A percentile compares a stretch with the other conserved stretches of the same genome.
These are phyloP conservation scores for Lobophora halterata DNA, from an alignment of 2,888 invertebrate genomes.

Conservation along the genomic window DNA sequence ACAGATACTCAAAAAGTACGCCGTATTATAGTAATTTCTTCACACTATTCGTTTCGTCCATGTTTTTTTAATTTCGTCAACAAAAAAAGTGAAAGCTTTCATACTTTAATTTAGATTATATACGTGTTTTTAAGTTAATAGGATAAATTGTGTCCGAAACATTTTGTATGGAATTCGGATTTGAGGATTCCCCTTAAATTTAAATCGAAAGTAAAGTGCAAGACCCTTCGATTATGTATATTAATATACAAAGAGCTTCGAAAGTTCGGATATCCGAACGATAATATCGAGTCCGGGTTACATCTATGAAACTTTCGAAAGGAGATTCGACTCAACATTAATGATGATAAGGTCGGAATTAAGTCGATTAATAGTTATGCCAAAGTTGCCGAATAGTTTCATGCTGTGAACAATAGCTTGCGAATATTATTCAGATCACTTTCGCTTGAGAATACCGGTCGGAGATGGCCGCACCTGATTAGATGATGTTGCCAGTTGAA, in stretches of 20 bases:
- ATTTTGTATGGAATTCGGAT: too few species aligned
- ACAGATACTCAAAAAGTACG: too few species aligned
- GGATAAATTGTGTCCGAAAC: too few species aligned
- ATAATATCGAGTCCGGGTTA: constrained; percentile 18
- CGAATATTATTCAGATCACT: constrained; percentile 72
- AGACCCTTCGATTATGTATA: constrained; percentile 28
- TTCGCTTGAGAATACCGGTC: constrained; percentile 48
- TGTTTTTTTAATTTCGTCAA: too few species aligned
- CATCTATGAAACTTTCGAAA: not conserved
- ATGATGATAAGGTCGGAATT: constrained; percentile 3
- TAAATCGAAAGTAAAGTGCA: constrained; percentile 25
- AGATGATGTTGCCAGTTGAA: constrained; percentile 15
- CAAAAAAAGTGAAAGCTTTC: too few species aligned
- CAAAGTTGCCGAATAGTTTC: constrained; percentile 41
- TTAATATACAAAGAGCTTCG: constrained; percentile 20
- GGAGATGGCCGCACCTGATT: constrained; percentile 30
- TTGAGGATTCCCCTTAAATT: too few species aligned
- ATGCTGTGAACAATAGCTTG: constrained; percentile 74
- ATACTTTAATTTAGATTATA: too few species aligned
- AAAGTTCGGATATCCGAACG: constrained; percentile 27
- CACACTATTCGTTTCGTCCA: too few species aligned
- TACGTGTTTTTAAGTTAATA: too few species aligned
- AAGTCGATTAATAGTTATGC: constrained; percentile 4
- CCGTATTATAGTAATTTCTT: too few species aligned
- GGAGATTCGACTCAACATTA: constrained; percentile 3